Conservation (phyloP, 2,888 invertebrate genomes). For the Heliconius aoede region DNA sequence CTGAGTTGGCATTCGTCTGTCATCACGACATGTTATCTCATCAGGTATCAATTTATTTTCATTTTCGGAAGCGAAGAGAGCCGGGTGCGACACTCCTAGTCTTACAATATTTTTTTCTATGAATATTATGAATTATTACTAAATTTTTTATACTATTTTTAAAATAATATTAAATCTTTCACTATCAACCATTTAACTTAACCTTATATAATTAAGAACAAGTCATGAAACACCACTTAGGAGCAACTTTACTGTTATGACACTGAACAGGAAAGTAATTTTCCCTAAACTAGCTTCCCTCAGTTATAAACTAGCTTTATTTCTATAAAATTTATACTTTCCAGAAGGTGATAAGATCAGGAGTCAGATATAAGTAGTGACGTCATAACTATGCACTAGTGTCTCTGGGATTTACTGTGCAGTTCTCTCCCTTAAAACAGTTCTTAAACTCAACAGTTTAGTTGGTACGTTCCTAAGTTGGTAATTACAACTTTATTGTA, state of each 20-base stretch:
- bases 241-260: slow-evolving; percentile 13
- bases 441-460: slow-evolving; percentile 44
- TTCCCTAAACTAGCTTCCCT: neutral
- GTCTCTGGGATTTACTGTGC: slow-evolving; percentile 50
- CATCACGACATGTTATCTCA: no score
- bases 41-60: no score
- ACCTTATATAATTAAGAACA: neutral
- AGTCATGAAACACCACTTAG: neutral
- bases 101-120: neutral
- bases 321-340: slow-evolving; percentile 24
- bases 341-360: slow-evolving; percentile 9
- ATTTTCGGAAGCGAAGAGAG: no score
- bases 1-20: no score
- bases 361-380: slow-evolving; percentile 35
- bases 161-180: neutral
- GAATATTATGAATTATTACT: no score
- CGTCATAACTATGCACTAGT: slow-evolving; percentile 44
- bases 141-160: neutral
- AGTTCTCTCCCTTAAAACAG: slow-evolving; percentile 40
- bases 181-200: neutral
- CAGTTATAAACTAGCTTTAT: slow-evolving; percentile 1
- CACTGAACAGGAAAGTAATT: neutral
- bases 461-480: slow-evolving; percentile 47
- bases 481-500: slow-evolving; percentile 61
- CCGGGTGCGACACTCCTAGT: no score